A percentile compares a stretch with the other conserved stretches of the same genome.
phyloP scores from a whole-genome alignment of 2,888 invertebrate genomes.

The Gastracanthus pulcherrimus region DNA sequence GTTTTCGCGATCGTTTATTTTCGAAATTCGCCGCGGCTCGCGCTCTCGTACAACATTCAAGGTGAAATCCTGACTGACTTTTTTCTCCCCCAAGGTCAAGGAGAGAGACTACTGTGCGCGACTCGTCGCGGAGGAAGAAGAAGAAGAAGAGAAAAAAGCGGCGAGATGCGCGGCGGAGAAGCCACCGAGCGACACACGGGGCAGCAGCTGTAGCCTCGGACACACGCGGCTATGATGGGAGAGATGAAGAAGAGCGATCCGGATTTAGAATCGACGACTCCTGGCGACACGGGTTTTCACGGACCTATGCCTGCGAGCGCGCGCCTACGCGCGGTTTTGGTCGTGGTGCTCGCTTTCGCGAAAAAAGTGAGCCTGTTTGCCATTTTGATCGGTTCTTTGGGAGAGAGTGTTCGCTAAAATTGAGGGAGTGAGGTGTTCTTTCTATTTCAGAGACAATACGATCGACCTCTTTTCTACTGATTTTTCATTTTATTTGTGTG shows the following conservation, averaged over 20 bases:
- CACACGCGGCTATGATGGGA: too few species aligned
- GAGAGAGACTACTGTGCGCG: neutral
- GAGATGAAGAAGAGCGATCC: conserved; percentile 16
- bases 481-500: too few species aligned
- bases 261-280: conserved; percentile 49
- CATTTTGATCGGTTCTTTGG: too few species aligned
- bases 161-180: too few species aligned
- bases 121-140: neutral
- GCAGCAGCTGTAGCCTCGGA: too few species aligned
- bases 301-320: neutral
- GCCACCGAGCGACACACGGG: neutral
- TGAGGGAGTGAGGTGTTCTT: too few species aligned
- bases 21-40: conserved; percentile 27
- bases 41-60: neutral
- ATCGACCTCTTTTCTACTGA: too few species aligned
- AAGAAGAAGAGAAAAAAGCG: neutral
- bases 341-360: too few species aligned
- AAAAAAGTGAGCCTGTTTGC: too few species aligned
- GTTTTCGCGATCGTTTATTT: conserved; percentile 43
- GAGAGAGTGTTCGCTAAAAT: too few species aligned
- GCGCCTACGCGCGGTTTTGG: neutral
- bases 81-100: conserved; percentile 50
- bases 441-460: too few species aligned
- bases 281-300: conserved; percentile 14
- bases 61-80: conserved; percentile 46